phyloP scores from a whole-genome alignment of 2,797 vertebrate species.

The Enoplosus armatus region DNA sequence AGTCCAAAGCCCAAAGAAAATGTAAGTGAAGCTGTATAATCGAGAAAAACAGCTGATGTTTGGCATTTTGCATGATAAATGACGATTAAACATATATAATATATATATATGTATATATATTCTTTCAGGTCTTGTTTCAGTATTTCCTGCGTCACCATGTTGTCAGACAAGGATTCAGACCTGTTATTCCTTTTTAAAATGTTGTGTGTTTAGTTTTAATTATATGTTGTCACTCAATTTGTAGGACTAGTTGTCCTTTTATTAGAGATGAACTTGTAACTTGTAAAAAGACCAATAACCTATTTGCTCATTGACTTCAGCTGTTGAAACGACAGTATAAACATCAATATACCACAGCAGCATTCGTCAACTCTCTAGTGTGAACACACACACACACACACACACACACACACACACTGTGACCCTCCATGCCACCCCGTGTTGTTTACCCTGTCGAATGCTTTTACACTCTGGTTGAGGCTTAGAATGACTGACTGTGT shows the following conservation, averaged over 20 bases:
- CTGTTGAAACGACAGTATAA: background rate
- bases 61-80: background rate
- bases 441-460: conserved; percentile 64
- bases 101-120: too few species aligned
- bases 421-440: conserved; percentile 11
- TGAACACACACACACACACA: conserved; percentile 20
- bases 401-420: conserved; percentile 13
- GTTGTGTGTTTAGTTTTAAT: background rate
- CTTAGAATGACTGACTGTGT: conserved; percentile 49
- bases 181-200: background rate
- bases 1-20: background rate
- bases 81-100: background rate
- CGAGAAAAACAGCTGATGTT: background rate
- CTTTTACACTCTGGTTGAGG: conserved; percentile 44
- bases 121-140: background rate
- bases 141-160: background rate
- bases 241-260: background rate
- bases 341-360: background rate
- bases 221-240: background rate
- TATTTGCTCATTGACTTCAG: background rate
- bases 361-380: background rate
- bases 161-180: background rate
- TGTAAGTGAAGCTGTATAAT: too few species aligned
- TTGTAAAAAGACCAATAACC: background rate
- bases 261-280: background rate